Evolutionary conservation across 2,888 invertebrate species (phyloP), one percentile per base, ranked within the genome.

Genomic region (Polymixis lichenea): DNA sequence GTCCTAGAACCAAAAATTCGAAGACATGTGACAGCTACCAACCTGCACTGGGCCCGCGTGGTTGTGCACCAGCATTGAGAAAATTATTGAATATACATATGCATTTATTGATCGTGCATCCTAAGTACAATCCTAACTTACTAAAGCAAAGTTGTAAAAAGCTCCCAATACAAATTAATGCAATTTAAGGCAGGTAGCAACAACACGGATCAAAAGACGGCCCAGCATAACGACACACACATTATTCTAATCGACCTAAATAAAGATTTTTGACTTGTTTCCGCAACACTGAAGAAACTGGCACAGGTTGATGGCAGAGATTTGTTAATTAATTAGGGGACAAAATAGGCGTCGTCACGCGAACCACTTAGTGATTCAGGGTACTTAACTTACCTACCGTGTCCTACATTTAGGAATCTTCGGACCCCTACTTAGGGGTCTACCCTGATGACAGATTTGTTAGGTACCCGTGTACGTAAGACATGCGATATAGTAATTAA

Each of bases 311-410:
- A 95, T 94, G 92, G 88, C 90, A 87, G 92, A 91, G 92, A 93
- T 95, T 94, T 91, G 91, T 91, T 93, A 93, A 95, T 95, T 95
- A 95, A 95, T 95, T 94, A 94, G 91, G 88, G 90, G 90, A 91
- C 89, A 90, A 83, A 92, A 93, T 94, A 91, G 94, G 89, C 82
- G 76, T 70, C 86, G 94, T 92, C 95, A 95, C 95, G 95, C 93
- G 89, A 95, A 83, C 87, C 86, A 82, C 71, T 90, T 88, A 89
- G 86, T 86, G 87, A 87, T 90, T 91, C 89, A 87, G 87, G 88
- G 89, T 90, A 87, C 89, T 92, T 89, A 89, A 80, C 43, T 79
- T 71, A 69, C 67, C 55, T 56, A 22, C 86, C 72, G 80, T 90
- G 94, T 78, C 91, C 94, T 90, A 93, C 87, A 89, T 94, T 90